Percentiles rank a stretch among this genome's conserved stretches.
These are phyloP conservation scores for Morpho achilles DNA, from an alignment of 2,888 invertebrate species.

Conservation along the genomic window DNA sequence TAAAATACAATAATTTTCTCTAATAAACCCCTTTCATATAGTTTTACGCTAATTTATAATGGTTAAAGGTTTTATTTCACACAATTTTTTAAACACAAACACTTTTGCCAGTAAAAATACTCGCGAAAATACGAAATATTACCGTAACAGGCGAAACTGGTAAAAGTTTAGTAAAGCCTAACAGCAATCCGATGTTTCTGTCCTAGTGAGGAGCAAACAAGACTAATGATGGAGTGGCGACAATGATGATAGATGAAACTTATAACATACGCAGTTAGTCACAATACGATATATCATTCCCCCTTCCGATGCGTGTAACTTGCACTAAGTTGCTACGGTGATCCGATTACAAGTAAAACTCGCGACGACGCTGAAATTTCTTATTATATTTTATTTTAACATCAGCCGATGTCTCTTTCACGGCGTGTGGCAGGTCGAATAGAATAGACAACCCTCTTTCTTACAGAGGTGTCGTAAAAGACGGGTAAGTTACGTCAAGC, in stretches of 20 bases:
- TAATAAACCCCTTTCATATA: not conserved
- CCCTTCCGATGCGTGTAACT: constrained; percentile 31
- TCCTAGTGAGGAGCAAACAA: constrained; percentile 63
- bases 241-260: constrained; percentile 74
- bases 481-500: too few relatives aligned
- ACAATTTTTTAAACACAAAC: too few relatives aligned
- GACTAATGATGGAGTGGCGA: constrained; percentile 69
- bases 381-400: too few relatives aligned
- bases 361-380: not conserved
- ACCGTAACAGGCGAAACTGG: constrained; percentile 7
- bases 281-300: constrained; percentile 43
- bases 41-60: too few relatives aligned
- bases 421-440: too few relatives aligned
- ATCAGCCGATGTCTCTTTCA: not conserved
- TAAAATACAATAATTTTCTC: not conserved
- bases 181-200: constrained; percentile 74
- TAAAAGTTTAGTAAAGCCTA: constrained; percentile 51
- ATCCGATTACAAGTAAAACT: constrained; percentile 10
- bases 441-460: too few relatives aligned
- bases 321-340: constrained; percentile 10
- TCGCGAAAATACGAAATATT: not conserved
- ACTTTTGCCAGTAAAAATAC: not conserved
- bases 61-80: too few relatives aligned
- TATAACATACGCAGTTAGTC: constrained; percentile 60
- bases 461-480: too few relatives aligned